Base-by-base conservation (phyloP, 2,888 invertebrate species). In the Deroplatys truncata region DNA sequence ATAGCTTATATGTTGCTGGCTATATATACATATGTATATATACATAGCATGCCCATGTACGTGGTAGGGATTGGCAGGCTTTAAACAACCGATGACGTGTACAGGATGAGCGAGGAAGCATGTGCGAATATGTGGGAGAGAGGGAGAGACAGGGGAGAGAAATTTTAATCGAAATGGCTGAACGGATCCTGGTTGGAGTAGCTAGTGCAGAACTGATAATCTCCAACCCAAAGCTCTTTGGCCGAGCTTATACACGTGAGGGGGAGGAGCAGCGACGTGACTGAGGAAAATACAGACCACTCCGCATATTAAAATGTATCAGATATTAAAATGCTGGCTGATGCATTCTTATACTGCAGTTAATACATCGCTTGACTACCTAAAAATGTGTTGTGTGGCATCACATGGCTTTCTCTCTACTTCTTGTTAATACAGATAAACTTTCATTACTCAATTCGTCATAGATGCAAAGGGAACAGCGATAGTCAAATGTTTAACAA, bases 201-300 rank as follows among this genome's bases (percentile, higher is more conserved):
- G 31, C 82, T 87, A 87, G 83, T 87, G 83, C 87, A 87, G 83
- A 87, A 87, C 87, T 83, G 87, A 87, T 87, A 87, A 87, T 87
- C 87, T 72, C 56, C 56, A 72, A 72, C 56, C 56, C 56, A 72
- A 72, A 72, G 56, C 56, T 25, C 56, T 72, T 72, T 72, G 56
- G 56, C 56, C 56, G 56, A 72, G 56, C 56, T 56, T 56, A 56
- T 56, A 72, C 20, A 72, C 56, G 56, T 72, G 56, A 72, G 56
- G 56, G 56, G 56, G 56, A 72, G 56, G 56, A 13, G 16, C 16
- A 56, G 8, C 16, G 56, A 72, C 56, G 56, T 72, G 56, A 72
- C 56, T 72, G 56, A 72, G 56, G 20, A 56, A 15, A 20, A 16
- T 4, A 56, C 15, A 49, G 49, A 49, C n/a, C n/a, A n/a, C n/a